Conservation (phyloP, 1,140 invertebrate genomes). For the Dermatophagoides farinae region DNA sequence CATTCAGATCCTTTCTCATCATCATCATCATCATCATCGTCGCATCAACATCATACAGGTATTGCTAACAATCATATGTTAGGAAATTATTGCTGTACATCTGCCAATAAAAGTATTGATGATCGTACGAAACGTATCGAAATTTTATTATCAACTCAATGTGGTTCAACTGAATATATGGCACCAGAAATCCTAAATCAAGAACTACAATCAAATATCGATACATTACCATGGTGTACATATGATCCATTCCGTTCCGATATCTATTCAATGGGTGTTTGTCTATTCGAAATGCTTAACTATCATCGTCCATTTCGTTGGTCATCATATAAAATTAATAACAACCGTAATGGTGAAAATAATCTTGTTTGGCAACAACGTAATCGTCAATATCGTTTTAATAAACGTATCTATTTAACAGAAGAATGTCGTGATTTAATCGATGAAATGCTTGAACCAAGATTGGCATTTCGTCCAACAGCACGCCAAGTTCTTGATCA, state of each 20-base stretch:
- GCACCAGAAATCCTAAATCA: conserved; percentile 20
- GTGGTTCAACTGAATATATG: conserved; percentile 21
- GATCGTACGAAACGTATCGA: background rate
- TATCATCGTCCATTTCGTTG: conserved; percentile 25
- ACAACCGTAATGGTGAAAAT: too few relatives aligned
- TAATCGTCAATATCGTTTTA: background rate
- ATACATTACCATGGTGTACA: too few relatives aligned
- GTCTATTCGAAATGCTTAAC: conserved; percentile 22
- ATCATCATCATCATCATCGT: background rate
- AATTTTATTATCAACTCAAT: conserved; percentile 15
- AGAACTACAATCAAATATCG: background rate
- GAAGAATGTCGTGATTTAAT: conserved; percentile 44
- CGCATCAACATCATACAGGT: background rate
- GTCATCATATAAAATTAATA: background rate
- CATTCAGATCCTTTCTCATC: background rate
- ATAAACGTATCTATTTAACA: background rate
- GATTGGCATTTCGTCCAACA: conserved; percentile 44
- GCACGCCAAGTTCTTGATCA: conserved; percentile 30
- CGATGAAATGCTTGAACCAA: conserved; percentile 51
- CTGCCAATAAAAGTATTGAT: too few relatives aligned
- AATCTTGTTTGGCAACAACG: background rate
- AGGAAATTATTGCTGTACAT: too few relatives aligned
- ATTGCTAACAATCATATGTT: too few relatives aligned
- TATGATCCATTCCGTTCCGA: background rate
- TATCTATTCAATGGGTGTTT: conserved; percentile 20